Conservation (phyloP, 2,113 vertebrate genomes). For the Alligator mississippiensis region DNA sequence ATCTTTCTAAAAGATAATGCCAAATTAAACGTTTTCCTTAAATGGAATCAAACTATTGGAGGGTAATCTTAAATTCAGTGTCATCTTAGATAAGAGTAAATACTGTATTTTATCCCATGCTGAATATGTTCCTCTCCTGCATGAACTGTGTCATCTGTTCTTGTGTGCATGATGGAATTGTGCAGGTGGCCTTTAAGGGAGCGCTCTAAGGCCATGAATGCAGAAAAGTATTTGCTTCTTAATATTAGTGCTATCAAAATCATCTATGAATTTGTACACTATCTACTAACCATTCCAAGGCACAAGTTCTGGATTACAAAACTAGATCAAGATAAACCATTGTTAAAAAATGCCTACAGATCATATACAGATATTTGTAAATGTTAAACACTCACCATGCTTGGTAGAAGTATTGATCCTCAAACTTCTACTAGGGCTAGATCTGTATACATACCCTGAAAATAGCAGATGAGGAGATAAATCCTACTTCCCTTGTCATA, state of each 20-base stretch:
- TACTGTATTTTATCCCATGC: not conserved
- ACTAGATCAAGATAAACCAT: slow-evolving; percentile 46
- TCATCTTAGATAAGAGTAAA: not conserved
- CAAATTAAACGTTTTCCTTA: no score
- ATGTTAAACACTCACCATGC: slow-evolving; percentile 23
- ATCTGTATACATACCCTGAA: not conserved
- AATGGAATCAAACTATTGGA: no score
- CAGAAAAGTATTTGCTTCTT: slow-evolving; percentile 39
- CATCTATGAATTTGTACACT: slow-evolving; percentile 1
- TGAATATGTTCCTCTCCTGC: not conserved
- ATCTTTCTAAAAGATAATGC: no score
- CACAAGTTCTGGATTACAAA: slow-evolving; percentile 72
- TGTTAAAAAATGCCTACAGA: slow-evolving; percentile 37
- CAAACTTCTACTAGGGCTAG: slow-evolving; percentile 7
- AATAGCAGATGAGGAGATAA: not conserved
- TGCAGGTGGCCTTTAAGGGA: slow-evolving; percentile 23
- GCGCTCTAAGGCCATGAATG: slow-evolving; percentile 22
- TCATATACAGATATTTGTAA: slow-evolving; percentile 53
- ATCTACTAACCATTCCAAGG: slow-evolving; percentile 46
- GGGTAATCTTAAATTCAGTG: no score
- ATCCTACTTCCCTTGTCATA: not conserved
- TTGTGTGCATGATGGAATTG: not conserved
- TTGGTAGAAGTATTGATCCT: slow-evolving; percentile 29
- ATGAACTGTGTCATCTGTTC: not conserved
- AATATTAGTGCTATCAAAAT: slow-evolving; percentile 46